Evolutionary conservation across 2,888 invertebrate genomes (phyloP).

Genomic region (Crematogaster levior): DNA sequence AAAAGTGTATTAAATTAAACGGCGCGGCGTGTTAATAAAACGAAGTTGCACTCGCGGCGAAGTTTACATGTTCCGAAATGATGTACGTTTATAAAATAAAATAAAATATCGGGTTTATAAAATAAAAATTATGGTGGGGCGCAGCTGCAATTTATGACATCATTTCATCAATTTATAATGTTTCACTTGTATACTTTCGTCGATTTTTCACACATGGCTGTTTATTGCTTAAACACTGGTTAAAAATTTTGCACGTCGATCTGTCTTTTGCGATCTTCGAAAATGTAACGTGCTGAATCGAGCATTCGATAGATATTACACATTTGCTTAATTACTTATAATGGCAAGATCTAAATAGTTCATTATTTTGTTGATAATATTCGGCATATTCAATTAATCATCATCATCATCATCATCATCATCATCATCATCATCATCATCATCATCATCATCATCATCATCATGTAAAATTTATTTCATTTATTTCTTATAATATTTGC

Average conservation of each 20-base stretch:
- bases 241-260: background rate
- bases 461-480: background rate
- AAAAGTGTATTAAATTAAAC: constrained; percentile 46
- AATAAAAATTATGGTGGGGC: constrained; percentile 15
- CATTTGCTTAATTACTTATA: constrained; percentile 2
- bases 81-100: too few relatives aligned
- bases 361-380: constrained; percentile 14
- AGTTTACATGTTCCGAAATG: constrained; percentile 31
- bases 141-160: constrained; percentile 53
- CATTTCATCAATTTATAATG: constrained; percentile 9
- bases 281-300: background rate
- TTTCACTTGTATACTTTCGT: background rate
- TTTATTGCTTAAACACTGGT: constrained; percentile 25
- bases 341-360: background rate
- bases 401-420: too few relatives aligned
- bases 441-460: too few relatives aligned
- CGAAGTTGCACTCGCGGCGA: background rate
- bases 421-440: too few relatives aligned
- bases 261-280: background rate
- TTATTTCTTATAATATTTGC: background rate
- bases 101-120: too few relatives aligned
- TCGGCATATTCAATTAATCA: background rate
- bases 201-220: constrained; percentile 42
- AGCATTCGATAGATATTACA: background rate
- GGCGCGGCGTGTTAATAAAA: constrained; percentile 28